phyloP scores from a whole-genome alignment of 2,113 vertebrate genomes.

The Pogona vitticeps region DNA sequence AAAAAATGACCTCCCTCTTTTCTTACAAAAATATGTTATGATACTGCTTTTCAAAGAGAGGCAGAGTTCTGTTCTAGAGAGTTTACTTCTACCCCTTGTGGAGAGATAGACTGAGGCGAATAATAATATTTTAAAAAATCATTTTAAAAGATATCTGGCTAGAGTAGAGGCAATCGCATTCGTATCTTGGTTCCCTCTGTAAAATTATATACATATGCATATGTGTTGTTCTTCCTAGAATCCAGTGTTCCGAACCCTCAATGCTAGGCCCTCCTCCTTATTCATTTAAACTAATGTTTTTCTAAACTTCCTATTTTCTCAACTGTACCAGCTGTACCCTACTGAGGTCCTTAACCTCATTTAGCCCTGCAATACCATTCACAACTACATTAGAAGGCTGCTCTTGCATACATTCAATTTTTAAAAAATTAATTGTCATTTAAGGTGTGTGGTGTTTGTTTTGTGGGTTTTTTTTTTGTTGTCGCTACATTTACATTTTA shows the following conservation, averaged over 20 bases:
- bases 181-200: background rate
- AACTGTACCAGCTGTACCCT: background rate
- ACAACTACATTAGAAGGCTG: too few species aligned
- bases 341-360: slow-evolving; percentile 2
- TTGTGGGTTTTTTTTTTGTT: too few species aligned
- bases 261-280: too few species aligned
- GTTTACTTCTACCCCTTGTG: background rate
- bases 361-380: too few species aligned
- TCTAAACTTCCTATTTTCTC: background rate
- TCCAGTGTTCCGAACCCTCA: background rate
- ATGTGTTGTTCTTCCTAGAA: background rate
- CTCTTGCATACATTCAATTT: background rate
- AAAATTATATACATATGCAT: background rate
- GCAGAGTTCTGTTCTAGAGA: slow-evolving; percentile 39
- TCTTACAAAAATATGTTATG: slow-evolving; percentile 41
- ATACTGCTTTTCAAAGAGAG: slow-evolving; percentile 51
- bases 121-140: background rate
- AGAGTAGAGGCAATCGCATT: background rate
- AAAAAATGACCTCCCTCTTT: slow-evolving; percentile 47
- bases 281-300: background rate
- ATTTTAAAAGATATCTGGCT: slow-evolving; percentile 21
- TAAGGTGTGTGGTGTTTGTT: too few species aligned
- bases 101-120: background rate
- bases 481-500: background rate
- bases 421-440: too few species aligned